Base-by-base conservation (phyloP, 2,113 vertebrate species). In the Lagopus leucura region DNA sequence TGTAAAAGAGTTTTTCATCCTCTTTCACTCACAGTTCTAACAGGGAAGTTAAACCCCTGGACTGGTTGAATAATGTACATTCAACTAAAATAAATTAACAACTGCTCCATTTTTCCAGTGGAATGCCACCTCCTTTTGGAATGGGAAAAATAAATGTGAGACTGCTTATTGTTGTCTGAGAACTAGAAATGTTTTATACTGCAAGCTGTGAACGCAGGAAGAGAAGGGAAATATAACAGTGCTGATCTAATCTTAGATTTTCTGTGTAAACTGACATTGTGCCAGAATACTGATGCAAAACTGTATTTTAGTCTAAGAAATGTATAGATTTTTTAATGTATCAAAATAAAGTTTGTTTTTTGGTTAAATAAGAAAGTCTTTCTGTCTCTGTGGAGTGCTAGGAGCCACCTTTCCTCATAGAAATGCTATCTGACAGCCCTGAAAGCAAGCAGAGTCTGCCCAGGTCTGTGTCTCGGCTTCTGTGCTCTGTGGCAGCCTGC, bases 271-370 rank as follows among this genome's bases (percentile, higher is more conserved):
- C 96, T 96, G 96, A 97, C 97, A 95, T 97, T 97, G 95, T 98
- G 97, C 97, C 98, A 98, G 97, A 97, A 97, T 97, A 98, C 97
- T 96, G 97, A 98, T 97, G 97, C 98, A 97, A 98, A 96, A 98
- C 95, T 98, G 98, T 98, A 98, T 98, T 98, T 98, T 98, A 98
- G 97, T 98, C 98, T 97, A 98, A 98, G 94, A 98, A 97, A 97
- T 98, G 97, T 98, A 98, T 98, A 98, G 97, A 92, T 97, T 98
- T 98, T 98, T 97, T 96, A 96, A 98, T 98, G 97, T 98, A 97
- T 97, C 94, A 93, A 94, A 98, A 98, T 98, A 98, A 98, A 98
- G 96, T 81, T 97, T 98, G 97, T 83, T 79, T 91, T 96, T 95
- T 64, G 61, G 61, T 95, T 96, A 93, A 94, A 73, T 98, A 98